A percentile compares a stretch with the other conserved stretches of the same genome.
Conservation (phyloP, 2,797 vertebrate species). For the Furcifer pardalis region DNA sequence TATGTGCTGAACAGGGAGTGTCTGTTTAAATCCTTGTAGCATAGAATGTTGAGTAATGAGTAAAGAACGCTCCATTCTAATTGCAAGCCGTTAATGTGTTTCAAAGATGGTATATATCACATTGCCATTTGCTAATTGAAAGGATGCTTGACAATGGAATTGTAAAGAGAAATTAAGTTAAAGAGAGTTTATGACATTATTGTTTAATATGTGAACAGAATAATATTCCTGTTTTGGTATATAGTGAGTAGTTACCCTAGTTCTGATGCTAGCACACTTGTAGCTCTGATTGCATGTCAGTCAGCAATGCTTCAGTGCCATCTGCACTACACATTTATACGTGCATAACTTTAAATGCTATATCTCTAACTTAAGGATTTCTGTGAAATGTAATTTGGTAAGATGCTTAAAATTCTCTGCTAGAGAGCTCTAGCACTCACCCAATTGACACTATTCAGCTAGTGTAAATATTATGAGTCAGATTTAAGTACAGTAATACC, state of each 20-base stretch:
- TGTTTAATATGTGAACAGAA: not conserved
- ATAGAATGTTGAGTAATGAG: accelerated
- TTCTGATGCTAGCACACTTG: not conserved
- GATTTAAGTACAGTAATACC: no score
- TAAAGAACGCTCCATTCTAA: not conserved
- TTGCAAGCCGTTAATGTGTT: not conserved
- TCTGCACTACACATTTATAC: no score
- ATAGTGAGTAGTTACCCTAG: not conserved
- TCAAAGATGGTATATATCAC: not conserved
- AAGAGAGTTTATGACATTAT: not conserved
- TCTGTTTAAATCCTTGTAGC: not conserved
- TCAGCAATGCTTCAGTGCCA: no score
- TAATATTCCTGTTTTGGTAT: not conserved
- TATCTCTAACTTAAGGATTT: no score
- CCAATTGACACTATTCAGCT: no score
- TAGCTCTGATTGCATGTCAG: not conserved
- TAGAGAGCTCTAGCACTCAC: no score
- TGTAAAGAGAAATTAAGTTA: not conserved
- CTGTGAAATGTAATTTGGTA: no score
- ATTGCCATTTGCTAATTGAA: not conserved
- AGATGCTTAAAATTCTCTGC: no score
- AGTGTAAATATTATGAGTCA: no score
- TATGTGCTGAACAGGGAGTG: conserved; percentile 32
- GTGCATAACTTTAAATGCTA: no score
- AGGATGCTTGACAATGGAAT: not conserved